Evolutionary conservation across 1,140 invertebrate species (phyloP).

Genomic region (Tetramorium simillimum): DNA sequence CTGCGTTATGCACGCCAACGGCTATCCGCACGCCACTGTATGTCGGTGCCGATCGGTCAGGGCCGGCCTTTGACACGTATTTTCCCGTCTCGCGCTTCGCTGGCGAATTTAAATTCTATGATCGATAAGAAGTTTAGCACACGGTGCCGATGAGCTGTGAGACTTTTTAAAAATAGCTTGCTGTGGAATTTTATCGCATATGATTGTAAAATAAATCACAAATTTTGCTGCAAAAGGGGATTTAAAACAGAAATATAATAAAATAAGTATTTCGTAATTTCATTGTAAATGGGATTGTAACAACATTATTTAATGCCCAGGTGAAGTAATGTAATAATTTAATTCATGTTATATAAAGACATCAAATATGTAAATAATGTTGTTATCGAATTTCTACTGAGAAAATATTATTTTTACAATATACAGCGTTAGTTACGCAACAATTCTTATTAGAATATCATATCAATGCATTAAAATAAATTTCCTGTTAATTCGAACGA

Average conservation of each 20-base stretch:
- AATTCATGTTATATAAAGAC: neutral
- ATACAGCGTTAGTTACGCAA: neutral
- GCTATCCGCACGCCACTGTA: slow-evolving; percentile 64
- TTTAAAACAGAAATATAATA: neutral
- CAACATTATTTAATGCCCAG: neutral
- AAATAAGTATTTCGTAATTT: neutral
- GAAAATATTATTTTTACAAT: neutral
- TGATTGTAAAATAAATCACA: neutral
- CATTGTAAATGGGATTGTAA: neutral
- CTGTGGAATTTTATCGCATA: neutral
- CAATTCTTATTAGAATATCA: neutral
- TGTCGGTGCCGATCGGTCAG: slow-evolving; percentile 67
- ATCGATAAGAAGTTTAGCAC: slow-evolving; percentile 26
- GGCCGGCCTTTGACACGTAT: slow-evolving; percentile 77
- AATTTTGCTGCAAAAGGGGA: neutral
- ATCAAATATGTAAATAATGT: neutral
- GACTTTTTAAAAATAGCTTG: neutral
- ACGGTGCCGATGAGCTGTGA: neutral
- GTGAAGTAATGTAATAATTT: neutral
- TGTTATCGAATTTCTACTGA: neutral
- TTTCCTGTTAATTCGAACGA: neutral
- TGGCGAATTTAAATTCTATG: slow-evolving; percentile 11
- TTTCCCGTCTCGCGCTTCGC: slow-evolving; percentile 24
- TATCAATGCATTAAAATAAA: neutral
- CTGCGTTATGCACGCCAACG: slow-evolving; percentile 68